phyloP scores from a whole-genome alignment of 1,140 invertebrate species.

The Grapholita molesta region DNA sequence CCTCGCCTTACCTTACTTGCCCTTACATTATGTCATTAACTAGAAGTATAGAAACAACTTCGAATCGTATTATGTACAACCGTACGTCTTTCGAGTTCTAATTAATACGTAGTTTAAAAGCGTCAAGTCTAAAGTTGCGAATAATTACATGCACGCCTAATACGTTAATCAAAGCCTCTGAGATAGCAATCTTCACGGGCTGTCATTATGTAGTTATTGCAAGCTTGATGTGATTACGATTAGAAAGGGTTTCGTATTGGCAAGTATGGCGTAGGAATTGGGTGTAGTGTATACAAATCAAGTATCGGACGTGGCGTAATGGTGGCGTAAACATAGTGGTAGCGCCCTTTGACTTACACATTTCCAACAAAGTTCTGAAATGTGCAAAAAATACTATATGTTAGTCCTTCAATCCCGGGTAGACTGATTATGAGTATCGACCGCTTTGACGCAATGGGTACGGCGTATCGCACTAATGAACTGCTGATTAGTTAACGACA shows the following conservation, averaged over 20 bases:
- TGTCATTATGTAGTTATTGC: not conserved
- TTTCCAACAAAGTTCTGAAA: no score
- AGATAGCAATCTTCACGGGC: not conserved
- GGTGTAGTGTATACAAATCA: not conserved
- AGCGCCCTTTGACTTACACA: not conserved
- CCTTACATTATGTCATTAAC: no score
- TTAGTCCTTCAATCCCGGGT: no score
- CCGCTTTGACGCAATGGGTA: not conserved
- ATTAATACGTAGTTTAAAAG: not conserved
- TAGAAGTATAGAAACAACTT: no score
- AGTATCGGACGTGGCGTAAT: not conserved
- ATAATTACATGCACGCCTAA: not conserved
- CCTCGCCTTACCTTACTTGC: no score
- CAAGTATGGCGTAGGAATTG: not conserved
- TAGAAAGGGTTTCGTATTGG: not conserved
- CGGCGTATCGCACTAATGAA: not conserved
- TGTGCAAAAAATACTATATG: no score
- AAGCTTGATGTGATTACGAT: not conserved
- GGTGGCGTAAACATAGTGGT: not conserved
- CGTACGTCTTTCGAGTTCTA: no score
- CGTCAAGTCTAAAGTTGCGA: not conserved
- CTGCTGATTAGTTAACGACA: not conserved
- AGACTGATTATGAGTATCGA: not conserved
- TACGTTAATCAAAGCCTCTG: not conserved
- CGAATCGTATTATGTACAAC: no score